Evolutionary conservation across 2,888 invertebrate genomes (phyloP).

Genomic region (Pyralis farinalis): DNA sequence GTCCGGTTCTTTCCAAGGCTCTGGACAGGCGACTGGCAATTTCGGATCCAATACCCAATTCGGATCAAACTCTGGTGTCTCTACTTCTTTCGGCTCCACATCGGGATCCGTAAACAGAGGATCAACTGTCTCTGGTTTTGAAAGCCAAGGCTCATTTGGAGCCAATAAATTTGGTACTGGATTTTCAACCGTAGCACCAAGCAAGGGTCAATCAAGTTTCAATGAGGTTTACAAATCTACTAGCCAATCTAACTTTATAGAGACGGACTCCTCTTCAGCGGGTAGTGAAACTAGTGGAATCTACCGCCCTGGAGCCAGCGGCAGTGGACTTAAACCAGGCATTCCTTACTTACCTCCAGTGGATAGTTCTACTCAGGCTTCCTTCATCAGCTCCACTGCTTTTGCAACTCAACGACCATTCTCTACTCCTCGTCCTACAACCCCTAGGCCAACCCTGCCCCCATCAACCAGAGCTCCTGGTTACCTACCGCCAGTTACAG

Average conservation of each 20-base stretch:
- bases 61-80: conserved; percentile 1
- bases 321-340: conserved; percentile 59
- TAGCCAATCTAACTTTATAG: conserved; percentile 59
- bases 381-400: conserved; percentile 38
- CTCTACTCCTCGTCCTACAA: conserved; percentile 46
- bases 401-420: conserved; percentile 35
- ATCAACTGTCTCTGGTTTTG: conserved; percentile 24
- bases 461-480: conserved; percentile 40
- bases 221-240: conserved; percentile 48
- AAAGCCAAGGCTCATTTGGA: conserved; percentile 19
- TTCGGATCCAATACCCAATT: conserved; percentile 11
- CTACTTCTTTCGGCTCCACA: conserved; percentile 20
- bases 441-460: conserved; percentile 41
- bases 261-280: conserved; percentile 56
- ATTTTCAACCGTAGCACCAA: conserved; percentile 33
- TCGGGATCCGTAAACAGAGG: conserved; percentile 22
- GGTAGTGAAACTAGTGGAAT: conserved; percentile 52
- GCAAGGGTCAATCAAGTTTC: conserved; percentile 31
- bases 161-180: conserved; percentile 19
- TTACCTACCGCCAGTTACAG: neutral
- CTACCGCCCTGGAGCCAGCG: conserved; percentile 52
- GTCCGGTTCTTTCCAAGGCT: conserved; percentile 12
- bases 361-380: conserved; percentile 47
- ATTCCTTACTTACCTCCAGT: conserved; percentile 71
- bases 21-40: neutral